Base-by-base conservation (phyloP, 35 echinoderm and acorn worm species). In the Nesometra sesokonis region DNA sequence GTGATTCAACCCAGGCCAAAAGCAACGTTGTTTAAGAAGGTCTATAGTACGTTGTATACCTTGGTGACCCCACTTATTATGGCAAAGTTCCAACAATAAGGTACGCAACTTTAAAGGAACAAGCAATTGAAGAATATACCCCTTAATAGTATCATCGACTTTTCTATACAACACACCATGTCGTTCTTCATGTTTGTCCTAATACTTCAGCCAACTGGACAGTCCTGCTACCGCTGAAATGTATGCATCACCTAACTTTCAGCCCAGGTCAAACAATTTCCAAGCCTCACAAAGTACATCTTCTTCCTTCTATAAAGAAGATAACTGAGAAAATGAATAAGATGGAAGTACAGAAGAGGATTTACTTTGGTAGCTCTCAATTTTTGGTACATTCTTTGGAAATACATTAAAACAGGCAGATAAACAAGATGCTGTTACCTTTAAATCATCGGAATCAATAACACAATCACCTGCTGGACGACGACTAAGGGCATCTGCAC, bases 21-120 rank as follows among this genome's bases (percentile, higher is more conserved):
- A 90, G 31, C 47, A 85, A 23, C 88, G 43, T 11, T 7, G 4
- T 11, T 80, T 31, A 21, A 90, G 32, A 17, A 90, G 82, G 5
- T 13, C 36, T 11, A 31, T 13, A 57, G 88, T 78, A 3, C 88
- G 36, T 31, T 27, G 33, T 0, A 83, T 32, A 35, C 85, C 90
- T 34, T 87, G 85, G 67, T 91, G 85, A 29, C 88, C 88, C 57
- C 46, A 77, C 21, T 85, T 30, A 78, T 90, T 83, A 78, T 90
- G 88, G n/a, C 31, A 29, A 0, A 11, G 31, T 27, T 86, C 34
- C 0, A 90, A 36, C 3, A 86, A 17, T 31, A 15, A 4, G 11
- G 17, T 13, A 7, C n/a, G 82, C 37, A 85, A 19, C 2, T 30
- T 2, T 21, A 17, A 77, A 32, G 82, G 82, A 5, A 85, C 0